A percentile compares a stretch with the other conserved stretches of the same genome.
Conservation (phyloP, 2,888 invertebrate genomes). For the Vanessa cardui region DNA sequence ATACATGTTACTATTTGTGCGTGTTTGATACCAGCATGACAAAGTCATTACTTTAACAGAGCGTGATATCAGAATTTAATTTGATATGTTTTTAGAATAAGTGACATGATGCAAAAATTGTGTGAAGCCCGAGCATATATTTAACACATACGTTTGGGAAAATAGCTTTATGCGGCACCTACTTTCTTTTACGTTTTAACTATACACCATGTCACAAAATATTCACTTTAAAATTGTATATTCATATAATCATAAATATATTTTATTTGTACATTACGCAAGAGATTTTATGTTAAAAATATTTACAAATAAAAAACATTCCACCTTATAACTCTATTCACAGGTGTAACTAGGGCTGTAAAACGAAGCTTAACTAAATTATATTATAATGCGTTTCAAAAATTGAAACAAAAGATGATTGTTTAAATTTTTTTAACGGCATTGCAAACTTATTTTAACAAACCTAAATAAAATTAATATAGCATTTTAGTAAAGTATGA, state of each 20-base stretch:
- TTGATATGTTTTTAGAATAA: conserved; percentile 70
- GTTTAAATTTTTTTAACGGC: conserved; percentile 12
- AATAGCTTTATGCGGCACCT: conserved; percentile 62
- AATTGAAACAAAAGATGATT: conserved; percentile 13
- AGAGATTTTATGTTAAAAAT: conserved; percentile 65
- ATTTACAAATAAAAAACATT: conserved; percentile 77
- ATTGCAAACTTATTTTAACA: conserved; percentile 13
- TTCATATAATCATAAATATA: conserved; percentile 71
- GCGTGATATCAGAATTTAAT: conserved; percentile 45
- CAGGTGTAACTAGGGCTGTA: conserved; percentile 69
- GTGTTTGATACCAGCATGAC: conserved; percentile 49
- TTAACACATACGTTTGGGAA: conserved; percentile 62
- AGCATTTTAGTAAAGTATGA: conserved; percentile 14
- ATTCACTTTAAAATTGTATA: conserved; percentile 71
- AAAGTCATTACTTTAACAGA: conserved; percentile 8
- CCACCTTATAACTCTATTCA: conserved; percentile 62
- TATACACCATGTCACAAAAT: conserved; percentile 80
- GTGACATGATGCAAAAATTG: conserved; percentile 76
- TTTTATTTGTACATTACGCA: conserved; percentile 76
- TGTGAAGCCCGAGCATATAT: conserved; percentile 66
- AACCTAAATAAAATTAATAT: conserved; percentile 14
- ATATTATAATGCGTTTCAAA: conserved; percentile 23
- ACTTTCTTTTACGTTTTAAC: conserved; percentile 58
- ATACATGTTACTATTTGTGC: conserved; percentile 58
- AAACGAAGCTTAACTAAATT: conserved; percentile 51